phyloP scores from a whole-genome alignment of 2,797 vertebrate genomes.

The Jordanella pulchra region DNA sequence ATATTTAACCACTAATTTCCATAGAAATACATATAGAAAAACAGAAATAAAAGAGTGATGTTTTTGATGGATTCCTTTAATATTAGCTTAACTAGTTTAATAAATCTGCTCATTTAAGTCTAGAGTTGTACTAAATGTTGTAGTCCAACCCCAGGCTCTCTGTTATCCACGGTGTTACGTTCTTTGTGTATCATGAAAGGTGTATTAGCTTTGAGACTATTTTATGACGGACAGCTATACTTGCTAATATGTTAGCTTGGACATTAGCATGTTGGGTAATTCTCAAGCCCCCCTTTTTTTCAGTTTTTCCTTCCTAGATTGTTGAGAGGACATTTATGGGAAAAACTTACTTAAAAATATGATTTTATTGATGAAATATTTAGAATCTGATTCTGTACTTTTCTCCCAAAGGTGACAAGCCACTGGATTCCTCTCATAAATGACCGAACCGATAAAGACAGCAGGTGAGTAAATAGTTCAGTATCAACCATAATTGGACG shows the following conservation, averaged over 20 bases:
- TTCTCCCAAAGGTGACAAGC: constrained; percentile 88
- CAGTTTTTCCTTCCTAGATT: too few species aligned
- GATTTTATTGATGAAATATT: background rate
- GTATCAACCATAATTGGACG: background rate
- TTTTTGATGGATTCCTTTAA: background rate
- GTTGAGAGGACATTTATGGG: too few species aligned
- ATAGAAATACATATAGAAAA: background rate
- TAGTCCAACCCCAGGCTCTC: too few species aligned
- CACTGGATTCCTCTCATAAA: constrained; percentile 99
- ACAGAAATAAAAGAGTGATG: background rate
- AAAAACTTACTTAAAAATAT: background rate
- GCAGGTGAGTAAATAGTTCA: constrained; percentile 82
- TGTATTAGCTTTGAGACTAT: too few species aligned
- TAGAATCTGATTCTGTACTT: constrained; percentile 26
- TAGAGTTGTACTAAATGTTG: too few species aligned
- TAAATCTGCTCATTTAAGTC: too few species aligned
- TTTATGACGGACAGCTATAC: too few species aligned
- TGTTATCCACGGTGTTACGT: too few species aligned
- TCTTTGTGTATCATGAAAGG: too few species aligned
- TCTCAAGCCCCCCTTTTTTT: too few species aligned
- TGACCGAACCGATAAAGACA: constrained; percentile 97
- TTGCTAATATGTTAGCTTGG: too few species aligned
- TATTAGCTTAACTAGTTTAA: background rate
- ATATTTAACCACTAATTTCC: background rate
- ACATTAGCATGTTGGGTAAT: too few species aligned